phyloP scores from a whole-genome alignment of 2,888 invertebrate species.

The Leptura quadrifasciata region DNA sequence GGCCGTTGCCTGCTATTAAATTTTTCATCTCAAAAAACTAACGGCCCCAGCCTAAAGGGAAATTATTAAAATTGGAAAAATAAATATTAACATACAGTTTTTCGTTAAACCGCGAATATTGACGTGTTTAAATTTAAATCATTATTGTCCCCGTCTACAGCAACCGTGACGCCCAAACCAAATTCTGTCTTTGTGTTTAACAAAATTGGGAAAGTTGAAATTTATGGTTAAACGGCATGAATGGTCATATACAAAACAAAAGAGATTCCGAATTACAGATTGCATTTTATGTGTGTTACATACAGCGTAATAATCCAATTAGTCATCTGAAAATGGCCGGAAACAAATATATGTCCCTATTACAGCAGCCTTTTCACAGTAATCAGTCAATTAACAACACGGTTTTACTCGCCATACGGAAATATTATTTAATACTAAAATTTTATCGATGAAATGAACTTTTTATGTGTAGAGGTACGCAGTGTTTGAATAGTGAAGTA shows the following conservation, averaged over 20 bases:
- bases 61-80: background rate
- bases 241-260: conserved; percentile 60
- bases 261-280: conserved; percentile 59
- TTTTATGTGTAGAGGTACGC: background rate
- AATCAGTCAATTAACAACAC: conserved; percentile 47
- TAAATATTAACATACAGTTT: background rate
- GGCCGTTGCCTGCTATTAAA: no score
- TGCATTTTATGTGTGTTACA: conserved; percentile 59
- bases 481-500: no score
- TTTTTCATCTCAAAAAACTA: no score
- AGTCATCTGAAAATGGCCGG: conserved; percentile 62
- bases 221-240: conserved; percentile 54
- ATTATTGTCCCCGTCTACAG: conserved; percentile 17
- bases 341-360: conserved; percentile 59
- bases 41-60: no score
- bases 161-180: conserved; percentile 43
- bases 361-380: conserved; percentile 41
- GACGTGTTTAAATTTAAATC: conserved; percentile 19
- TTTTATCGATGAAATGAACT: conserved; percentile 34
- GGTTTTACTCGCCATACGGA: conserved; percentile 39
- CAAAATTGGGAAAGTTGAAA: conserved; percentile 49
- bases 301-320: conserved; percentile 60
- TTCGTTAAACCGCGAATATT: background rate
- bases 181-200: conserved; percentile 45
- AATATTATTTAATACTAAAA: conserved; percentile 42